Evolutionary conservation across 2,888 invertebrate species (phyloP), one percentile per base, ranked within the genome.

Genomic region (Pyralis farinalis): DNA sequence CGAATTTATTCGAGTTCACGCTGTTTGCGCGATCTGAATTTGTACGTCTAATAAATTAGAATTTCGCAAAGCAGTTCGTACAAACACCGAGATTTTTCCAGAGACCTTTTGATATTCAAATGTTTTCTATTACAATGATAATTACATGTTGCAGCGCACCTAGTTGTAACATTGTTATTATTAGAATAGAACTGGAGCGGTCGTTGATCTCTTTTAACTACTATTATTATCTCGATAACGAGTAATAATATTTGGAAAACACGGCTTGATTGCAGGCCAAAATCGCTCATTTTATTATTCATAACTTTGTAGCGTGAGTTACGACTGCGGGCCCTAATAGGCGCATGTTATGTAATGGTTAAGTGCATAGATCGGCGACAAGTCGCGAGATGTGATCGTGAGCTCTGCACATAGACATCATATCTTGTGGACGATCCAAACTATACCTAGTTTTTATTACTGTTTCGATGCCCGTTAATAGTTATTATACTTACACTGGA

Each of bases 111-210:
- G 25, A 36, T 36, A 46, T 40, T 47, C 21, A 37, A 36, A 44
- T 43, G 34, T 37, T 42, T 43, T 37, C 38, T 37, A 45, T 51
- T 60, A 57, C 50, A 58, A 55, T 47, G 53, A 56, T 58, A 59
- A 65, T 62, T 25, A 4, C 58, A 58, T 63, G 68, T 68, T 70
- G 67, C 59, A 63, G 53, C 64, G 61, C 16, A 30, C 35, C 37
- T 60, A 57, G 57, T 63, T 51, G 59, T 57, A 53, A 44, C 54
- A 35, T 62, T 55, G 50, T 49, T 46, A 73, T 66, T 64, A 76
- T 71, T 76, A 77, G 73, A 76, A 73, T 78, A 83, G 71, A 87
- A 85, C 64, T 84, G 51, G 82, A 70, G 61, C 83, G 82, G 80
- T 73, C 83, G 66, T 71, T 80, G 84, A 80, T 60, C 81, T 51